A percentile compares a stretch with the other conserved stretches of the same genome.
Conservation (phyloP, 2,113 vertebrate species). For the Setophaga petechia region DNA sequence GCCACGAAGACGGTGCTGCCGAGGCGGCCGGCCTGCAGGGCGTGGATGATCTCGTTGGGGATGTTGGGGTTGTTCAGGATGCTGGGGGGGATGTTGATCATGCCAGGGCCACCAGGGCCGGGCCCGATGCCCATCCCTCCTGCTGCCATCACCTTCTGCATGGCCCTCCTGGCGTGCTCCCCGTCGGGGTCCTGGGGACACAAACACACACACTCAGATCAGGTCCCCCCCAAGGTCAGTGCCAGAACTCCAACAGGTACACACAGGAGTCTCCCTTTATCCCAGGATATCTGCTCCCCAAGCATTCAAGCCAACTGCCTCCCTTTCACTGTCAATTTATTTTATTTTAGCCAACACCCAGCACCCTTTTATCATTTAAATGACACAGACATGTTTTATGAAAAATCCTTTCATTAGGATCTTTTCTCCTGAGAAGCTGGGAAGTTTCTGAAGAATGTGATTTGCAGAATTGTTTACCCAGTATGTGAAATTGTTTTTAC, state of each 20-base stretch:
- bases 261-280: no score
- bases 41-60: slow-evolving; percentile 95
- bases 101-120: slow-evolving; percentile 83
- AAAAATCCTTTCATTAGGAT: no score
- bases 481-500: no score
- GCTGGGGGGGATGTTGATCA: slow-evolving; percentile 93
- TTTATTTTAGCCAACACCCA: background rate
- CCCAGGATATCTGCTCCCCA: background rate
- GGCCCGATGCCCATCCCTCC: slow-evolving; percentile 82
- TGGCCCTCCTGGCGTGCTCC: slow-evolving; percentile 90
- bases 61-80: slow-evolving; percentile 97
- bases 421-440: no score
- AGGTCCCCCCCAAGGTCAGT: accelerated
- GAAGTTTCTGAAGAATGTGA: no score
- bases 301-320: background rate
- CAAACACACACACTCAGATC: background rate
- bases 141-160: slow-evolving; percentile 84
- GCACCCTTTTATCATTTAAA: background rate
- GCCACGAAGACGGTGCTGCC: slow-evolving; percentile 96
- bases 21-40: slow-evolving; percentile 93
- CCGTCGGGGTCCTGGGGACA: slow-evolving; percentile 87
- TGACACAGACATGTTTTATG: no score
- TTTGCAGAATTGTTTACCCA: no score
- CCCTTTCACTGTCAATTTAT: accelerated
- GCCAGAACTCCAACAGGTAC: background rate